A percentile compares a stretch with the other conserved stretches of the same genome.
phyloP scores from a whole-genome alignment of 2,113 vertebrate species.

The Thermophis baileyi region DNA sequence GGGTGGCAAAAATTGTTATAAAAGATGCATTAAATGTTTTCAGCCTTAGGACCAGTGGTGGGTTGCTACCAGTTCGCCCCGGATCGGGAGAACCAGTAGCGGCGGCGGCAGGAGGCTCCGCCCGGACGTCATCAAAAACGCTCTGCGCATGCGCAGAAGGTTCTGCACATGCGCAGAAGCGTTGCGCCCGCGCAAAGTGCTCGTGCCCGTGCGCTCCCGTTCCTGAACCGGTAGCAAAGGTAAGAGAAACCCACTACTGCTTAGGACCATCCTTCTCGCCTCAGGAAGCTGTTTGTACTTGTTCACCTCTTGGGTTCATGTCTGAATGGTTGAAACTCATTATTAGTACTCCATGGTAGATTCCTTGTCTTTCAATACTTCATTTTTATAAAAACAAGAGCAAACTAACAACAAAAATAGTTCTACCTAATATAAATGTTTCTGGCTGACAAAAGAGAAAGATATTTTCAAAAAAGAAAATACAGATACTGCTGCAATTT shows the following conservation, averaged over 20 bases:
- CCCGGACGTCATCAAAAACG: accelerated
- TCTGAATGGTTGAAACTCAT: neutral
- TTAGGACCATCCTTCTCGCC: neutral
- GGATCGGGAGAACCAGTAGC: too few species aligned
- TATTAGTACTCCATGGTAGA: neutral
- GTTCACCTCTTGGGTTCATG: neutral
- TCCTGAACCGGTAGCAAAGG: too few species aligned
- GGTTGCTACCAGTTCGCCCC: too few species aligned
- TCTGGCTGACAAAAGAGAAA: neutral
- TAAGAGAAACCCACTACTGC: too few species aligned
- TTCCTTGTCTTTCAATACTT: neutral
- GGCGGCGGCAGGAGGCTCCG: accelerated
- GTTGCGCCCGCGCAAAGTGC: too few species aligned
- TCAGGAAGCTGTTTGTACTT: neutral
- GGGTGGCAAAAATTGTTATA: neutral
- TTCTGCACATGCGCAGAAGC: too few species aligned
- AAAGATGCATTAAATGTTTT: neutral
- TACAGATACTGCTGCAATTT: neutral
- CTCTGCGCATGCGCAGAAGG: too few species aligned
- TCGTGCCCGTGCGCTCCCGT: too few species aligned
- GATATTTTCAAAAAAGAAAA: neutral
- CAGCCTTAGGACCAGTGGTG: neutral
- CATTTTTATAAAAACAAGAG: neutral
- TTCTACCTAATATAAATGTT: neutral
- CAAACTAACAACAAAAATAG: neutral